Evolutionary conservation across 2,888 invertebrate species (phyloP).

Genomic region (Pycnomerus fuliginosus): DNA sequence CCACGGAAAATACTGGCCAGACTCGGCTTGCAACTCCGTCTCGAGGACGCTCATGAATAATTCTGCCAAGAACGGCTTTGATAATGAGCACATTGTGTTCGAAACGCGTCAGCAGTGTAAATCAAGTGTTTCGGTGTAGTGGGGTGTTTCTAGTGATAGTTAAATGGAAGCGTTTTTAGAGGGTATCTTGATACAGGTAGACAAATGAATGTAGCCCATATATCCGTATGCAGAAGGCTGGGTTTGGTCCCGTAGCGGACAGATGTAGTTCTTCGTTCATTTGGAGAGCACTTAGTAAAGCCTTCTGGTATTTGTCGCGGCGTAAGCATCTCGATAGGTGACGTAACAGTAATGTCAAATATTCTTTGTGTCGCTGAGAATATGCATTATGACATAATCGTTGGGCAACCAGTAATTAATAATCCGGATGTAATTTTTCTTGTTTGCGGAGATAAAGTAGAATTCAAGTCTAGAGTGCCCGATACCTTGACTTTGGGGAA

Average conservation of each 20-base stretch:
- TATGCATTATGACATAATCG: not conserved
- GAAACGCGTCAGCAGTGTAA: no score
- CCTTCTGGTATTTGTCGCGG: not conserved
- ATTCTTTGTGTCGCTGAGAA: not conserved
- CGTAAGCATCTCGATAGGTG: not conserved
- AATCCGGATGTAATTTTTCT: not conserved
- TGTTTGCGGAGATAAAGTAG: not conserved
- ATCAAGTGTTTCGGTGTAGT: no score
- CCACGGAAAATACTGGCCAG: no score
- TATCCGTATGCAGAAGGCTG: not conserved
- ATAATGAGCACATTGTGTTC: no score
- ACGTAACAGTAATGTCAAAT: not conserved
- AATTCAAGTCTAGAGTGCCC: not conserved
- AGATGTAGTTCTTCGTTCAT: not conserved
- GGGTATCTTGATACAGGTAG: constrained; percentile 17
- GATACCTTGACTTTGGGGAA: not conserved
- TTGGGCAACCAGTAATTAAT: not conserved
- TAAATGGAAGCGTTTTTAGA: not conserved
- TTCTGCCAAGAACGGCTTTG: no score
- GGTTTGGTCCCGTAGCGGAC: not conserved
- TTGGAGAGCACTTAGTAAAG: not conserved
- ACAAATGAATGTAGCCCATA: constrained; percentile 6
- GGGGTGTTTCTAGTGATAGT: no score
- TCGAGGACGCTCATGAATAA: no score
- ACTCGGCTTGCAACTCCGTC: no score